Base-by-base conservation (phyloP, 2,888 invertebrate genomes). In the Stenurella melanura region DNA sequence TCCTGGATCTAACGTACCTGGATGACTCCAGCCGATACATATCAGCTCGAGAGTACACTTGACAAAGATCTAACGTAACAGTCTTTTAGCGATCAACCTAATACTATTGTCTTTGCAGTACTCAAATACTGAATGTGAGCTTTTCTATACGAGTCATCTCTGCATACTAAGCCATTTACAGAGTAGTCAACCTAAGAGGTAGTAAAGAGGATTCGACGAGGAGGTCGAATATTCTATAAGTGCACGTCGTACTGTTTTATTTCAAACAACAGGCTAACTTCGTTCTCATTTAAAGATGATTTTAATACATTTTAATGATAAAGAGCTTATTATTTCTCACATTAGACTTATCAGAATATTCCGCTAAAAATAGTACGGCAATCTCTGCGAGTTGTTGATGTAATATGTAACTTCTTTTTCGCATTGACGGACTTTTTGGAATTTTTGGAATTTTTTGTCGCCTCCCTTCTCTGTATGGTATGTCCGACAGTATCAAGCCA, bases 111-210 rank as follows among this genome's bases (percentile, higher is more conserved):
- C 64, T 64, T 42, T 64, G 38, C 64, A 34, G 10, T 42, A 18
- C 64, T 64, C 64, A 64, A 42, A 64, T 64, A 64, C 38, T 18
- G 38, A 19, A 64, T 64, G 19, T 19, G 64, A 38, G 38, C 64
- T 38, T 42, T 64, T 42, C 17, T 42, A 7, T 63, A 38, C 38
- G 26, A 63, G 63, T 63, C 63, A 63, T 42, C 11, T 42, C 50
- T 50, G 50, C 50, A 50, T 50, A 50, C 50, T 50, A 50, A 50
- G 50, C 50, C 50, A n/a, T 50, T 50, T 50, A 50, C 50, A 15
- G 12, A 34, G 30, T 34, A 34, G 30, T 34, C 30, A 34, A 34
- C 9, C 30, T 34, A 34, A 34, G 30, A 34, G 30, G 30, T 9
- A 34, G 30, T 34, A 34, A n/a, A 42, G 42, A 42, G 42, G 42